Evolutionary conservation across 1,140 invertebrate genomes (phyloP), one percentile per base, ranked within the genome.

Genomic region (Archivesica marissinica): DNA sequence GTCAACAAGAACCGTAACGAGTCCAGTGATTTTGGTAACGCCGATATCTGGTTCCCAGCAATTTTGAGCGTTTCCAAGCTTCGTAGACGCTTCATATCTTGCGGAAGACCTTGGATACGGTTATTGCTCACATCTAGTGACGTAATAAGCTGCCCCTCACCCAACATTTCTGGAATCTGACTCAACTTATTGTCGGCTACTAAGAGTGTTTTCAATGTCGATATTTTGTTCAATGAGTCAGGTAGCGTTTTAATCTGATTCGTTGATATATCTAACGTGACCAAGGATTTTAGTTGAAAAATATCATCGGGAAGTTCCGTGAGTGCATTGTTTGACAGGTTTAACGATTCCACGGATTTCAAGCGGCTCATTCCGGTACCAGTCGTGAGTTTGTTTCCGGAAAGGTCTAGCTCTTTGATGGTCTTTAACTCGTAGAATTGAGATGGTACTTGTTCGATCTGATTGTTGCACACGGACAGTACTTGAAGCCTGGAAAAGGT

Each of bases 61-160:
- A 89, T 70, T 64, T 89, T 68, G 3, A 92, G 47, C 13, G 72
- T 74, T 66, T 91, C 90, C 15, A 91, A 35, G 11, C 85, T 88
- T 39, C 88, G 68, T 4, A 92, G 86, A 13, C 88, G 88, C 15
- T 89, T 89, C 70, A 93, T 54, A 33, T 93, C 89, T 41, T 89
- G 87, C 28, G 92, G 91, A 74, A 93, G 85, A 15, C 87, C 88
- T 25, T 89, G 77, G 28, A 93, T 88, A 20, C 88, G 81, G 74
- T 94, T 94, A 23, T 89, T 81, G n/a, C 88, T 88, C 1, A 93
- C 64, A 70, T 91, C 87, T 9, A 94, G 68, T 9, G 85, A 78
- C 4, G 82, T 88, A 3, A 94, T 79, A 35, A 92, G 77, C 66
- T 93, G 91, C 30, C 91, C 84, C 25, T 89, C 87, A 0, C 92